A percentile compares a stretch with the other conserved stretches of the same genome.
These are phyloP conservation scores for Volucella zonaria DNA, from an alignment of 2,888 invertebrate species.

Conservation along the genomic window DNA sequence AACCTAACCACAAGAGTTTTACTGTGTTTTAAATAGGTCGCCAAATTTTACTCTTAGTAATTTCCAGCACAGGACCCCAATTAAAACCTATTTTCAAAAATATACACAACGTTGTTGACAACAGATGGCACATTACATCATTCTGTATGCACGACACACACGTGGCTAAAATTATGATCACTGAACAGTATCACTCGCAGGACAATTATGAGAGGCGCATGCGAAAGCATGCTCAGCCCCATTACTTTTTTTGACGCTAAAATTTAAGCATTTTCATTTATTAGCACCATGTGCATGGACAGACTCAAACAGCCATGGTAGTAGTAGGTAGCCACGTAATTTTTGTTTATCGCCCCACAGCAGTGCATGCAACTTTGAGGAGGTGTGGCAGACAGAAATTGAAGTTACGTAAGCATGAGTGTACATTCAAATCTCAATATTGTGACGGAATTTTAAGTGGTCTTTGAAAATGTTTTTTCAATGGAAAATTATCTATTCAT, in stretches of 20 bases:
- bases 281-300: conserved; percentile 59
- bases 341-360: not conserved
- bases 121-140: conserved; percentile 58
- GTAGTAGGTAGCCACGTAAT: conserved; percentile 5
- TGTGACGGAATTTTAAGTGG: conserved; percentile 60
- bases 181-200: conserved; percentile 1
- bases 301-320: not conserved
- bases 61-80: not conserved
- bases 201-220: conserved; percentile 35
- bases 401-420: conserved; percentile 23
- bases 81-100: conserved; percentile 58
- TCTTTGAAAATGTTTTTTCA: conserved; percentile 34
- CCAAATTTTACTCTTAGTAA: no score
- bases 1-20: no score
- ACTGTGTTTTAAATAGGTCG: no score
- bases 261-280: conserved; percentile 66
- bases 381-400: conserved; percentile 27
- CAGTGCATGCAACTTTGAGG: not conserved
- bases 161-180: conserved; percentile 48
- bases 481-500: conserved; percentile 30
- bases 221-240: not conserved
- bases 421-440: conserved; percentile 54
- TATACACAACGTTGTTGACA: conserved; percentile 55
- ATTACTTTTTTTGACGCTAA: conserved; percentile 34
- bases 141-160: conserved; percentile 32